Conservation (phyloP, 2,113 vertebrate genomes). For the Stictonetta naevosa region DNA sequence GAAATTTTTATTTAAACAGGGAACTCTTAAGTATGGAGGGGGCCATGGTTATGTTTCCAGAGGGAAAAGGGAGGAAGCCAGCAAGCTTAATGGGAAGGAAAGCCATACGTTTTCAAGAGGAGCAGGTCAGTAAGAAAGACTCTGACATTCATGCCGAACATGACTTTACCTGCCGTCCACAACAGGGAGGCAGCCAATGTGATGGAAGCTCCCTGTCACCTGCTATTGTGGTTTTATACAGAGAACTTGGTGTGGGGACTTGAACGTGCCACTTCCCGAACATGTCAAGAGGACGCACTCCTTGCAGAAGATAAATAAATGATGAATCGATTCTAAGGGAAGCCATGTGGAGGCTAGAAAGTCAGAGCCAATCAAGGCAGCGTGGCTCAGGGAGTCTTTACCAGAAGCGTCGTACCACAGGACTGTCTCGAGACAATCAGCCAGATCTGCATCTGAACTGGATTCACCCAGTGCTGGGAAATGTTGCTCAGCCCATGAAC, state of each 20-base stretch:
- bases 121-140: neutral
- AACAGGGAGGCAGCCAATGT: neutral
- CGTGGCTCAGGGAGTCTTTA: neutral
- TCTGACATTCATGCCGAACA: neutral
- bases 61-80: neutral
- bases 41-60: neutral
- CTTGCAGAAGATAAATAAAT: neutral
- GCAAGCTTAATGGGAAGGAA: neutral
- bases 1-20: neutral
- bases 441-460: neutral
- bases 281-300: neutral
- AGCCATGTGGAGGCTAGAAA: neutral
- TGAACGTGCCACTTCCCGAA: neutral
- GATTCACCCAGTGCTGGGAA: neutral
- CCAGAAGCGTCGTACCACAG: neutral
- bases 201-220: neutral
- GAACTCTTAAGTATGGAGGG: neutral
- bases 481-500: neutral
- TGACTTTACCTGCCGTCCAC: neutral
- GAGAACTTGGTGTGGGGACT: neutral
- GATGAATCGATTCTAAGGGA: neutral
- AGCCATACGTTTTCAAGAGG: neutral
- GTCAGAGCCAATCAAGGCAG: neutral
- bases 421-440: neutral
- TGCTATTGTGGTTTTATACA: rapidly evolving